Base-by-base conservation (phyloP, 2,888 invertebrate species). In the Heliconius cydno region DNA sequence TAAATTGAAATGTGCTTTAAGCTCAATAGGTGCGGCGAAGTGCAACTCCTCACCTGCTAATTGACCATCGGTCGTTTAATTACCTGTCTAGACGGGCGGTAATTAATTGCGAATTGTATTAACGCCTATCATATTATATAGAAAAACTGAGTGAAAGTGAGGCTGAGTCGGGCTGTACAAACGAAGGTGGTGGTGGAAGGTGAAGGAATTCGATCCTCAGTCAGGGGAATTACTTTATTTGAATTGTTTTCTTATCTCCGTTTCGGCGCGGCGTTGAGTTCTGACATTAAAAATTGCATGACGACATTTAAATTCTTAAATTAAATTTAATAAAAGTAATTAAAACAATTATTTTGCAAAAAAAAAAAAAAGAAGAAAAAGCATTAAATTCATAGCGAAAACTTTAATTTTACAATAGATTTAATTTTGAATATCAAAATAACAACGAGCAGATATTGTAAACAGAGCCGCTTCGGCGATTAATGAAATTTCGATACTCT, bases 1-100 rank as follows among this genome's bases (percentile, higher is more conserved):
- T 41, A 41, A 41, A 13, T 41, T 41, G 7, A 25, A 68, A 13
- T 68, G 41, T 7, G n/a, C 41, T 68, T 13, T 13, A 38, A 38
- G 38, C 68, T 41, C 68, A 13, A 22, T 72, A 73, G 57, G 72
- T 34, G 57, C 34, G 72, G 34, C 57, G 7, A 13, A 57, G 72
- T 34, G 72, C 72, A 73, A 73, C 57, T 73, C 57, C 72, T 72
- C 34, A 25, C 52, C 60, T 22, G 30, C 68, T 77, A 77, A 77
- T 63, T 77, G 80, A 68, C 77, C 80, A 80, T 77, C 65, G 73
- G 73, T 30, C 63, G 76, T 60, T 60, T 52, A 77, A 73, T 70
- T 77, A 80, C 68, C 68, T 63, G 79, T 80, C 80, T 80, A 80
- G 77, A 80, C 79, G 38, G 46, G 41, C 63, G 7, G 1, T 34